Base-by-base conservation (phyloP, 2,797 vertebrate genomes). In the Rhinella marina region DNA sequence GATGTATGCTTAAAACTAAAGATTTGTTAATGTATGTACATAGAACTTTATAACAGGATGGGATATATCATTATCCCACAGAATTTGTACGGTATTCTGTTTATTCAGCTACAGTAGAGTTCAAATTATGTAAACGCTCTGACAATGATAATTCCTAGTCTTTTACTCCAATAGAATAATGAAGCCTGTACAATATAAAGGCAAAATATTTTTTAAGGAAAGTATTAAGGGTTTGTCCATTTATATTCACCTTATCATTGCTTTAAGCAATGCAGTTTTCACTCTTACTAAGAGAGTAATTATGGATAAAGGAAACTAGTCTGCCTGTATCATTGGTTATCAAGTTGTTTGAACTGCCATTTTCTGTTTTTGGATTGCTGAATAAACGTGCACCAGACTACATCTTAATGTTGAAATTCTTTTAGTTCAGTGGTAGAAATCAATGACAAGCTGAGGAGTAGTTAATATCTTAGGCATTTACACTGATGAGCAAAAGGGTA, bases 11-110 rank as follows among this genome's bases (percentile, higher is more conserved):
- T 32, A 41, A 81, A 48, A 61, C 41, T 81, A 81, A 61, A 81
- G 61, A 14, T 66, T 81, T 81, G 80, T 81, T 81, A 50, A 81
- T 81, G 61, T 64, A 50, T 81, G 61, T 81, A 81, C 62, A 81
- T 81, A 81, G 41, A 81, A 48, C 10, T 81, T 81, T 81, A 62
- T 81, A 81, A 66, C 41, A 50, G 62, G 59, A 5, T 48, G 29
- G 19, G 57, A 13, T 41, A 79, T 10, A 59, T 62, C 61, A 62
- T 23, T 80, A 79, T 59, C 77, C 16, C 25, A 16, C 29, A 62
- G 11, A 62, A 13, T 64, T 21, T 81, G 79, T 81, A 64, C 23
- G 2, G n/a, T 62, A 81, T 48, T 81, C 21, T 62, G 79, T n/a
- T 81, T 19, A 19, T 80, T n/a, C 29, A 62, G 17, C 12, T 81